phyloP scores from a whole-genome alignment of 2,797 vertebrate species.

The Discoglossus pictus region DNA sequence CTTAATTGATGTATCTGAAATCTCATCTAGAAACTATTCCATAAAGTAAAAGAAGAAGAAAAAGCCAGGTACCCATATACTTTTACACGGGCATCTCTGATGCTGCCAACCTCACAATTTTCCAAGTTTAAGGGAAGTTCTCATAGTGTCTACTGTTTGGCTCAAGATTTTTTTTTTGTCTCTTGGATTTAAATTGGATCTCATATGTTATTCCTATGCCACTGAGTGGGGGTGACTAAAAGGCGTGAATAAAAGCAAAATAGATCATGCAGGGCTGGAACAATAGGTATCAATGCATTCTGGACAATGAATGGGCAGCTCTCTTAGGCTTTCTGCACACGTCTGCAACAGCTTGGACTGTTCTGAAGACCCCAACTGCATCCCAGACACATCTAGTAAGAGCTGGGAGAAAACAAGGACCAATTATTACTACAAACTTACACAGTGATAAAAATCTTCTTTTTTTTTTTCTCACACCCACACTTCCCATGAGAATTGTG shows the following conservation, averaged over 20 bases:
- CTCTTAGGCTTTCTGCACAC: constrained; percentile 70
- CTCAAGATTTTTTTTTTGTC: constrained; percentile 39
- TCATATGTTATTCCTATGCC: constrained; percentile 48
- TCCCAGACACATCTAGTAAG: constrained; percentile 59
- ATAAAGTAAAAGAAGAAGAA: background rate
- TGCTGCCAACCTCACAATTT: background rate
- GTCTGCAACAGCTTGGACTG: constrained; percentile 58
- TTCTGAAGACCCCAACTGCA: constrained; percentile 60
- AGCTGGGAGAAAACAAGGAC: constrained; percentile 54
- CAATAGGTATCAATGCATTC: constrained; percentile 66
- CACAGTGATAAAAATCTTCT: too few relatives aligned
- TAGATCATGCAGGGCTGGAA: constrained; percentile 61
- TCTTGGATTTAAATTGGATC: constrained; percentile 50
- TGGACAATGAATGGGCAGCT: constrained; percentile 62
- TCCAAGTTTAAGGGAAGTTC: constrained; percentile 23
- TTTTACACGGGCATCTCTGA: background rate
- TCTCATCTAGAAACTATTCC: too few relatives aligned
- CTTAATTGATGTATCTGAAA: too few relatives aligned
- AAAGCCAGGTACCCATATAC: background rate
- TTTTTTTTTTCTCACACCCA: background rate
- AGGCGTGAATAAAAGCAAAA: constrained; percentile 55
- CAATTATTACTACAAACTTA: constrained; percentile 36
- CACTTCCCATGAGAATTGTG: background rate
- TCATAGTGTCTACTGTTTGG: constrained; percentile 39
- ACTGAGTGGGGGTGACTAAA: constrained; percentile 28